phyloP scores from a whole-genome alignment of 2,113 vertebrate species.

The Gallinago jamesoni region DNA sequence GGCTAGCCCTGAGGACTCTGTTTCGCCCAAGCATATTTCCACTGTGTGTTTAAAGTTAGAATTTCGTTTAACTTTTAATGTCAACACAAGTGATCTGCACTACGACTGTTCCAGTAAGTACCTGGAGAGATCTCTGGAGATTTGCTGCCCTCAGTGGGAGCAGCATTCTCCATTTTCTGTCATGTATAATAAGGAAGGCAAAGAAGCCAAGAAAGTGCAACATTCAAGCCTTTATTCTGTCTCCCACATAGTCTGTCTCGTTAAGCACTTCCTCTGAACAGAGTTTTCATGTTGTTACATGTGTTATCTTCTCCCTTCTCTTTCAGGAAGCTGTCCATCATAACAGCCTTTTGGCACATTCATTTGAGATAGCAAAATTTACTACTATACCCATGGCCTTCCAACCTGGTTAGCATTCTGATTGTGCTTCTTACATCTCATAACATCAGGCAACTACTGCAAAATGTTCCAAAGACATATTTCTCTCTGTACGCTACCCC shows the following conservation, averaged over 20 bases:
- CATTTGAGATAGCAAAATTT: background rate
- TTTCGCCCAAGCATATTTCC: slow-evolving; percentile 4
- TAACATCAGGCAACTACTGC: background rate
- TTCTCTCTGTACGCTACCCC: background rate
- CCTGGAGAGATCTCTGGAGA: background rate
- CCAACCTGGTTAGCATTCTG: background rate
- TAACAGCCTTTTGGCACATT: background rate
- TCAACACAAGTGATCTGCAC: background rate
- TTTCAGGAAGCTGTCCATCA: background rate
- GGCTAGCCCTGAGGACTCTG: background rate
- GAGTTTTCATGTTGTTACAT: background rate
- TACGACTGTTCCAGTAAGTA: background rate
- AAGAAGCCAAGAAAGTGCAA: background rate
- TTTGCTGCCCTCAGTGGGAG: background rate
- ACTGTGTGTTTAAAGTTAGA: background rate
- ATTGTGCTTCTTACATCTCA: background rate
- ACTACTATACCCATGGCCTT: background rate
- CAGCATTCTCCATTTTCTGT: background rate
- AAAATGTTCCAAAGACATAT: background rate
- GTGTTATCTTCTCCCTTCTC: background rate
- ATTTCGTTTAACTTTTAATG: slow-evolving; percentile 34
- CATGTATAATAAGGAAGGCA: background rate
- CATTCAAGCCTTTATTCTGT: background rate
- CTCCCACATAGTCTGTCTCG: background rate
- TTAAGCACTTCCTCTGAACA: background rate